These are phyloP conservation scores for Latheticus oryzae DNA, from an alignment of 2,888 invertebrate species.

Conservation along the genomic window DNA sequence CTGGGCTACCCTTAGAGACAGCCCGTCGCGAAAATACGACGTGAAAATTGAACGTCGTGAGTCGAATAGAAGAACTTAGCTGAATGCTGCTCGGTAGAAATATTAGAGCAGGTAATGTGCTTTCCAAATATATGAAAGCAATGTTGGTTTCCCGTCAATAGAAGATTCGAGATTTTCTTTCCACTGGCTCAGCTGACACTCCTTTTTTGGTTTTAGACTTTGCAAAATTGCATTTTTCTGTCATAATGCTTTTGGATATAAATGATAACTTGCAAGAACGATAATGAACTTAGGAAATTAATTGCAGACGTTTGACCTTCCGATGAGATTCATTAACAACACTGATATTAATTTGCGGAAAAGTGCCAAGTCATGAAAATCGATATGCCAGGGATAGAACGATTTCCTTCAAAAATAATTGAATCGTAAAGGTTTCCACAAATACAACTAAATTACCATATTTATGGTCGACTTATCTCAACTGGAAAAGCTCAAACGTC, in stretches of 20 bases:
- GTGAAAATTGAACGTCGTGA: conserved; percentile 57
- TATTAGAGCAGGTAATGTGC: conserved; percentile 50
- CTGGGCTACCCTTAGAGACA: conserved; percentile 45
- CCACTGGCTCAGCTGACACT: background rate
- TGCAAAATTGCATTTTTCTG: conserved; percentile 32
- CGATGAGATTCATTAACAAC: conserved; percentile 41
- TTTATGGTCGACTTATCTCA: conserved; percentile 28
- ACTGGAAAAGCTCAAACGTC: conserved; percentile 8
- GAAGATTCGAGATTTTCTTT: conserved; percentile 13
- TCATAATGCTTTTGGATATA: conserved; percentile 29
- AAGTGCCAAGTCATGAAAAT: conserved; percentile 42
- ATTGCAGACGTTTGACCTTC: conserved; percentile 41
- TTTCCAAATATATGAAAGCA: conserved; percentile 43
- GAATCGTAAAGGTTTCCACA: conserved; percentile 39
- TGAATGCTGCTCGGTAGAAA: conserved; percentile 47
- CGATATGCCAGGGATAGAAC: conserved; percentile 27
- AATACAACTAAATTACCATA: conserved; percentile 37
- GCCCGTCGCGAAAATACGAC: conserved; percentile 55
- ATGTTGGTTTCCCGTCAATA: conserved; percentile 24
- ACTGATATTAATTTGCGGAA: conserved; percentile 42
- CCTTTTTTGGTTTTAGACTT: background rate
- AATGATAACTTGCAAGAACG: conserved; percentile 32
- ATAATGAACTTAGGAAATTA: conserved; percentile 39
- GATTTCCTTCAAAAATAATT: conserved; percentile 38
- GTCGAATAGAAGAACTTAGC: conserved; percentile 50